Conservation (phyloP, 2,797 vertebrate genomes). For the Hippocampus kuda region DNA sequence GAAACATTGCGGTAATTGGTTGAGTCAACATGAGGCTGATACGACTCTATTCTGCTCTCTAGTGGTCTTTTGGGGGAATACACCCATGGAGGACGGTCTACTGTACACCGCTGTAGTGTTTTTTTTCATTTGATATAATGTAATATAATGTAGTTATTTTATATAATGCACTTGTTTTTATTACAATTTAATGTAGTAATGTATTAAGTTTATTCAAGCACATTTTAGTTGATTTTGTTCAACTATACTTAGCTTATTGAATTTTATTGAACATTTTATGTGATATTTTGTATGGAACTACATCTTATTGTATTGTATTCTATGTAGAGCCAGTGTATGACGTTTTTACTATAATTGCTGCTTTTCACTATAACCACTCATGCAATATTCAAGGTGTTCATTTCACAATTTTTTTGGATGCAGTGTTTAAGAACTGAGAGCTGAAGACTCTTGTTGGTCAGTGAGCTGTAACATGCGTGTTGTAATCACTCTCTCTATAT, state of each 20-base stretch:
- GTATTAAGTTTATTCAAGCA: too few relatives aligned
- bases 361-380: not conserved
- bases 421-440: not conserved
- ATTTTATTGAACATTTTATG: not conserved
- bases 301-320: not conserved
- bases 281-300: not conserved
- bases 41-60: conserved; percentile 29
- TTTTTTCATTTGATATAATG: not conserved
- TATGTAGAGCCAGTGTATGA: not conserved
- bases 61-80: conserved; percentile 19
- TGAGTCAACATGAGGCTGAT: not conserved
- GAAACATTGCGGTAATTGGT: not conserved
- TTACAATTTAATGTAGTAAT: not conserved
- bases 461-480: conserved; percentile 23
- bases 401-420: not conserved
- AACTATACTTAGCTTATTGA: not conserved
- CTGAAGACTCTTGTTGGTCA: not conserved
- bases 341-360: not conserved
- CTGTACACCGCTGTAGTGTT: not conserved
- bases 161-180: not conserved
- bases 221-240: not conserved
- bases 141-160: not conserved
- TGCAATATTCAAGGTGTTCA: not conserved
- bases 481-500: conserved; percentile 39
- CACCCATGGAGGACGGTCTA: not conserved